phyloP scores from a whole-genome alignment of 2,888 invertebrate genomes.

The Chesias legatella region DNA sequence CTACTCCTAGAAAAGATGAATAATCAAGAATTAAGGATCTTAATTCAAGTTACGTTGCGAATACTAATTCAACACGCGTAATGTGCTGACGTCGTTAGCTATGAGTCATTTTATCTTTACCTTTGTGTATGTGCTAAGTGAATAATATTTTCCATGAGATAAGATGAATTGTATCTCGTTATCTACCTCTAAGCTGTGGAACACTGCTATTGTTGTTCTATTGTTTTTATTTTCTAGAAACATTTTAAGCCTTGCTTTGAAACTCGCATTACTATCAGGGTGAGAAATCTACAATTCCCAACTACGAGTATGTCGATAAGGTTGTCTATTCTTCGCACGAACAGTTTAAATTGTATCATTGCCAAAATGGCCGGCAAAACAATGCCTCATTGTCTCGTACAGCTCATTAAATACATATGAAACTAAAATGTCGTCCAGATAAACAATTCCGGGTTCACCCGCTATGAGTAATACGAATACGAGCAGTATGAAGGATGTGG shows the following conservation, averaged over 20 bases:
- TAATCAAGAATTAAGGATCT: conserved; percentile 44
- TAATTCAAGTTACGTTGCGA: conserved; percentile 23
- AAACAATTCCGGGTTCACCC: conserved; percentile 71
- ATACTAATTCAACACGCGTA: conserved; percentile 31
- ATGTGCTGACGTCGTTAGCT: conserved; percentile 32
- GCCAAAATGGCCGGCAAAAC: conserved; percentile 18
- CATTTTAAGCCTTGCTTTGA: conserved; percentile 9
- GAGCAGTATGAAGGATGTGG: conserved; percentile 71
- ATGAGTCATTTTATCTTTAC: conserved; percentile 39
- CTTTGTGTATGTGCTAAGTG: conserved; percentile 11
- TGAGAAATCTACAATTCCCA: conserved; percentile 26
- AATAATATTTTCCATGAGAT: conserved; percentile 28
- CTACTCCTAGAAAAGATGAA: conserved; percentile 30
- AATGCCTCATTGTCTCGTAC: conserved; percentile 27
- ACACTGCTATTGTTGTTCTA: conserved; percentile 21
- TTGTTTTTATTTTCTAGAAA: conserved; percentile 20
- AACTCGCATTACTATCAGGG: conserved; percentile 19
- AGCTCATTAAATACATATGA: conserved; percentile 22
- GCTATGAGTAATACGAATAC: conserved; percentile 73
- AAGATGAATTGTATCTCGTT: conserved; percentile 23
- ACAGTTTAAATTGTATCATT: conserved; percentile 13
- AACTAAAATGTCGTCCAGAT: conserved; percentile 29
- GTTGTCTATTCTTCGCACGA: conserved; percentile 17
- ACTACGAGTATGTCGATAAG: conserved; percentile 15
- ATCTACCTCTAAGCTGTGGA: conserved; percentile 16